phyloP scores from a whole-genome alignment of 2,797 vertebrate genomes.

The Malurus leucopterus region DNA sequence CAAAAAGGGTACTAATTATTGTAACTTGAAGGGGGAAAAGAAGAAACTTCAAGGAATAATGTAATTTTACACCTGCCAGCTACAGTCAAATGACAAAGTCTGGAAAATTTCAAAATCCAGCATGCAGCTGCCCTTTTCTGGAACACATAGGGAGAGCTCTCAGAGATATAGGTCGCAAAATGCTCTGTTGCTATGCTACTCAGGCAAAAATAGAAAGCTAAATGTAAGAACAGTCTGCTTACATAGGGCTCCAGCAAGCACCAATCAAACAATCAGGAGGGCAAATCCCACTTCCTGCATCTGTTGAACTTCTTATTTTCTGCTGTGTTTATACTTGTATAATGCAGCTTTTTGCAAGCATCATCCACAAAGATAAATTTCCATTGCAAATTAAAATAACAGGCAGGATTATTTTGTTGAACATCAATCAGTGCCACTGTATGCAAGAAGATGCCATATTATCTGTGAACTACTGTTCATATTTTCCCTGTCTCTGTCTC shows the following conservation, averaged over 20 bases:
- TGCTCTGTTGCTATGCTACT: conserved; percentile 35
- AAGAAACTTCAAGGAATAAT: conserved; percentile 9
- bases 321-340: not conserved
- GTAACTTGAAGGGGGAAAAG: not conserved
- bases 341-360: not conserved
- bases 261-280: not conserved
- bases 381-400: not conserved
- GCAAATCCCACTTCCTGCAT: not conserved
- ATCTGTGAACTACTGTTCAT: not conserved
- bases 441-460: not conserved
- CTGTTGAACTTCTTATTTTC: not conserved
- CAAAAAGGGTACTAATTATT: conserved; percentile 32
- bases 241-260: not conserved
- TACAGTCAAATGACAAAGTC: not conserved
- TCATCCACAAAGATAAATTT: not conserved
- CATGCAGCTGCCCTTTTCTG: conserved; percentile 34
- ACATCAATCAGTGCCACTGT: not conserved
- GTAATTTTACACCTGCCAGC: conserved; percentile 13
- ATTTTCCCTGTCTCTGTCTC: not conserved
- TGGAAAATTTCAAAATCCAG: conserved; percentile 12
- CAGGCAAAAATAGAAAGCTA: conserved; percentile 44
- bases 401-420: not conserved
- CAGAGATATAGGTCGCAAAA: conserved; percentile 27
- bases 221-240: conserved; percentile 31
- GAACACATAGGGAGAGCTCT: not conserved